Conservation (phyloP, 2,113 vertebrate species). For the Potamarius usumacintae region DNA sequence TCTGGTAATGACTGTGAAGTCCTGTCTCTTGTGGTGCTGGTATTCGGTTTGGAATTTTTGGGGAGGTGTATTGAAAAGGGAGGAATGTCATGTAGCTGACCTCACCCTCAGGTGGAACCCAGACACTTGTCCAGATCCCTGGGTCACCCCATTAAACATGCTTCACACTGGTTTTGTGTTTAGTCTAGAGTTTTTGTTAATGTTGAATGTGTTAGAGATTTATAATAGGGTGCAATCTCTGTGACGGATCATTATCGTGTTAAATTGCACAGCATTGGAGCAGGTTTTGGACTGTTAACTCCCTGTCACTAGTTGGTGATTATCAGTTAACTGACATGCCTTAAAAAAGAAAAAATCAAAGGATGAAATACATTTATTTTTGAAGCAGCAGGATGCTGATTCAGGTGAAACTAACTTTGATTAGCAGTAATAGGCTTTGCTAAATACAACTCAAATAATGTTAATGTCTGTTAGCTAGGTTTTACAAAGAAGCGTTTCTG, state of each 20-base stretch:
- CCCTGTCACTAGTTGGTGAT: background rate
- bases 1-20: slow-evolving; percentile 20
- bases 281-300: background rate
- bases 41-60: slow-evolving; percentile 43
- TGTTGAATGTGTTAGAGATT: background rate
- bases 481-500: background rate
- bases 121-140: background rate
- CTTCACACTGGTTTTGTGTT: background rate
- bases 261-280: background rate
- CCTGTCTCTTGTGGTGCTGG: slow-evolving; percentile 28
- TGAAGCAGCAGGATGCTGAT: background rate
- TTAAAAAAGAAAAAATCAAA: background rate
- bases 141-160: background rate
- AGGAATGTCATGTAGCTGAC: background rate
- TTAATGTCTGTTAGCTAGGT: background rate
- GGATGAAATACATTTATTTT: background rate
- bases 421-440: background rate
- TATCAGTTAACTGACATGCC: background rate
- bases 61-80: background rate
- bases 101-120: slow-evolving; percentile 28
- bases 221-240: background rate
- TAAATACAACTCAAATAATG: background rate
- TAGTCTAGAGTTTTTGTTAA: background rate
- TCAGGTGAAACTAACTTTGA: background rate
- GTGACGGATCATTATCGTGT: background rate